Base-by-base conservation (phyloP, 2,113 vertebrate genomes). In the Chaenogobius annularis region DNA sequence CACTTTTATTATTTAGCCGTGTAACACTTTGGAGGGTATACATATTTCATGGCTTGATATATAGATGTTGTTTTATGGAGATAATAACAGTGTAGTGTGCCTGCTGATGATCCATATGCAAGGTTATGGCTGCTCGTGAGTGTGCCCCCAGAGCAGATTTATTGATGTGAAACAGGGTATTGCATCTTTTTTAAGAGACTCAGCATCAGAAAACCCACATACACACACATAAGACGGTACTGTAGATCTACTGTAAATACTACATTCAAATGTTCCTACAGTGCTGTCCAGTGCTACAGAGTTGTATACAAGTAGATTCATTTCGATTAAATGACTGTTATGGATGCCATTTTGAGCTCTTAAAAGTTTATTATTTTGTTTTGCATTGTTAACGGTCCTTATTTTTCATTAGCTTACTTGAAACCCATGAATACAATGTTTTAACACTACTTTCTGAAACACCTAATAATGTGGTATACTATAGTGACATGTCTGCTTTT, bases 71-170 rank as follows among this genome's bases (percentile, higher is more conserved):
- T 85, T 86, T 75, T 63, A 63, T 63, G 19, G 61, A 63, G 61
- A 78, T 46, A 26, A 52, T 50, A 68, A 85, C 47, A 26, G 14
- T 37, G 55, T 70, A 44, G 56, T 47, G 44, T 22, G 73, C 70
- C 72, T 44, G n/a, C 64, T 67, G 52, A 78, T 76, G 61, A 88
- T 88, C 82, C 82, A 80, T 68, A 72, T 56, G 68, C 26, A 3
- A 55, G 61, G 26, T 72, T 73, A 52, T 72, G 79, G 77, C 73
- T 70, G 73, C 67, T 40, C 68, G 66, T 78, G 73, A 87, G 85
- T 82, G 81, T 87, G 82, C 83, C 83, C 83, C 83, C 56, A 66
- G 63, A 76, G 75, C 58, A 78, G 76, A 84, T 89, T 76, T 84
- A 86, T 84, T 77, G 88, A 79, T 80, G 74, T 65, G 56, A 50